Conservation (phyloP, 2,888 invertebrate genomes). For the Nesidiocoris tenuis region DNA sequence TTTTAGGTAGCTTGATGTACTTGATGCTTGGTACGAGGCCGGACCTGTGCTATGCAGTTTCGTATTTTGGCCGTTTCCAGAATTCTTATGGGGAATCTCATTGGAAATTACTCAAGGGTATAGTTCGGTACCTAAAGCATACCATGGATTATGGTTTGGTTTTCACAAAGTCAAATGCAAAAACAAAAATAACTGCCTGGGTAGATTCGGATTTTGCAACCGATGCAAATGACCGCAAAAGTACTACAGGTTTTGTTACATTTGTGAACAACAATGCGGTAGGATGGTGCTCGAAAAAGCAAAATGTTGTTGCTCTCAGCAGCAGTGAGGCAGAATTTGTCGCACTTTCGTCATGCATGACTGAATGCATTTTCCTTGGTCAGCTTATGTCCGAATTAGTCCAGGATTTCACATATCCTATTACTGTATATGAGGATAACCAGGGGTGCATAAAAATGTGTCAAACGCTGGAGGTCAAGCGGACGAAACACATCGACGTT, state of each 20-base stretch:
- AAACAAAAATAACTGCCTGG: neutral
- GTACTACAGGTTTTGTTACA: slow-evolving; percentile 22
- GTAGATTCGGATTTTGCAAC: slow-evolving; percentile 28
- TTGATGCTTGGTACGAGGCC: slow-evolving; percentile 31
- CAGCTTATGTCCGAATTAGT: slow-evolving; percentile 8
- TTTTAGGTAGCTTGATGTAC: slow-evolving; percentile 35
- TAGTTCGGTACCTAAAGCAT: slow-evolving; percentile 24
- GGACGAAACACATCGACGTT: slow-evolving; percentile 20
- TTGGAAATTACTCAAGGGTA: slow-evolving; percentile 28
- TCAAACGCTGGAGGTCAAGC: slow-evolving; percentile 5
- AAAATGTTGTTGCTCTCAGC: slow-evolving; percentile 21
- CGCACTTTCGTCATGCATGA: slow-evolving; percentile 17
- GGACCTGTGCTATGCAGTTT: slow-evolving; percentile 28
- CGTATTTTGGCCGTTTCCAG: slow-evolving; percentile 22
- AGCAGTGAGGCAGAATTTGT: slow-evolving; percentile 17
- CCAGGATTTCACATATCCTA: neutral
- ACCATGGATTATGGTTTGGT: slow-evolving; percentile 2
- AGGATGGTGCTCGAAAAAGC: slow-evolving; percentile 31
- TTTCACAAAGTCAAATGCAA: slow-evolving; percentile 9
- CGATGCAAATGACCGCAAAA: slow-evolving; percentile 21
- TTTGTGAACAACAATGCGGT: slow-evolving; percentile 33
- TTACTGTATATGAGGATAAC: slow-evolving; percentile 14
- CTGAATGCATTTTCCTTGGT: neutral
- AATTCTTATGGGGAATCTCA: neutral
- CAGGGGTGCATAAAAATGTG: slow-evolving; percentile 18